Evolutionary conservation across 2,888 invertebrate genomes (phyloP).

Genomic region (Ormyrus thymus): DNA sequence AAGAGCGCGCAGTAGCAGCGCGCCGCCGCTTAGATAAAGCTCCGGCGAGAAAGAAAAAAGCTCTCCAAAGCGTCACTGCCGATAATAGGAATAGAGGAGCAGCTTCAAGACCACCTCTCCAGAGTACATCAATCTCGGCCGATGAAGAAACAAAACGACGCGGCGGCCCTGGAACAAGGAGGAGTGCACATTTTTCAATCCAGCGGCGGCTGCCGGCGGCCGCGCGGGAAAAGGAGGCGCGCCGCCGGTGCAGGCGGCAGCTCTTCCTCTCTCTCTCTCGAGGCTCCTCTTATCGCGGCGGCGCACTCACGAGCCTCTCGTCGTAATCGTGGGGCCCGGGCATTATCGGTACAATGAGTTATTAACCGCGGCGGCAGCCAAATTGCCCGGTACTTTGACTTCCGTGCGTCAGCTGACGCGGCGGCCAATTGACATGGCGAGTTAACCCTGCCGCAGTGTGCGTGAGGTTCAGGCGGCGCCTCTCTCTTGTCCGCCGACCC

Average conservation of each 20-base stretch:
- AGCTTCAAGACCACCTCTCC: neutral
- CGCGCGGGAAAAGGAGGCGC: conserved; percentile 18
- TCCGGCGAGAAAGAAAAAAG: neutral
- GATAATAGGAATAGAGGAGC: conserved; percentile 25
- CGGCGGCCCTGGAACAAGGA: neutral
- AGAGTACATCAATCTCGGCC: conserved; percentile 29
- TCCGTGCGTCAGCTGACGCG: conserved; percentile 52
- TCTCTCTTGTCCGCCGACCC: neutral
- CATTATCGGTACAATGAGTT: conserved; percentile 62
- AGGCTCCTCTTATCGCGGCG: neutral
- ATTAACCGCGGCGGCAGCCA: conserved; percentile 60
- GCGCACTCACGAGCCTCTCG: neutral
- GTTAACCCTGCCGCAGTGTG: conserved; percentile 71
- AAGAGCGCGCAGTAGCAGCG: neutral
- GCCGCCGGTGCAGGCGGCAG: neutral
- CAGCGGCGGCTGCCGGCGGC: neutral
- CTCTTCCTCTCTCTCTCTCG: neutral
- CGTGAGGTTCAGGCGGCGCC: conserved; percentile 31
- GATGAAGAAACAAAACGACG: no score
- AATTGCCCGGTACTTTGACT: conserved; percentile 60
- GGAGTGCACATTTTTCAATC: conserved; percentile 45
- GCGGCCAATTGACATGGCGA: conserved; percentile 73
- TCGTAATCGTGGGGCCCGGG: conserved; percentile 47
- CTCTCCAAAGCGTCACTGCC: neutral
- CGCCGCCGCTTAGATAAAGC: neutral